Base-by-base conservation (phyloP, 2,797 vertebrate genomes). In the Sebastes steindachneri region DNA sequence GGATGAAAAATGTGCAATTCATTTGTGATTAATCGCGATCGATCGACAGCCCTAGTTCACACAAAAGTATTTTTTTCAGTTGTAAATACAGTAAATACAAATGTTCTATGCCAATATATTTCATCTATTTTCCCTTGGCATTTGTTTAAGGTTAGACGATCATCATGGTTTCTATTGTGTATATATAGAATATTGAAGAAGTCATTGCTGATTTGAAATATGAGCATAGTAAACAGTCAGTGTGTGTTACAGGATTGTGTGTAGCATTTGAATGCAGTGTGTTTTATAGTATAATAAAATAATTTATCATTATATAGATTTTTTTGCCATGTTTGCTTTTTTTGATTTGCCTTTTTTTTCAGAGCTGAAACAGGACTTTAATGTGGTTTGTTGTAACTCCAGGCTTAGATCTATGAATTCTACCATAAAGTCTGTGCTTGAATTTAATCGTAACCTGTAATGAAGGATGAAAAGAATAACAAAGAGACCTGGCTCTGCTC, bases 391-490 rank as follows among this genome's bases (percentile, higher is more conserved):
- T 21, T 73, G 21, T 41, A 69, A 75, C 78, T 68, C 68, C 4
- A 0, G 6, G 37, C 72, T 90, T 73, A 86, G 74, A 89, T 86
- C 62, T 73, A 5, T 55, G 63, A 48, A 57, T 60, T 66, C 17
- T 28, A 60, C 29, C 21, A 1, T 17, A 37, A 41, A 62, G 68
- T 72, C 21, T 54, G 48, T 19, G 53, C 72, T 74, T 62, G 58
- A 31, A 82, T 68, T 84, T 65, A 60, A 68, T 63, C 9, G 4
- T 28, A 69, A 85, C 84, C 65, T 77, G 58, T 75, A 65, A 75
- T 74, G 45, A 85, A 68, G 7, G 72, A 83, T 85, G 75, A 83
- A 79, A 83, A 59, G 69, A 79, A 69, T 23, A 72, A 72, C 79
- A 83, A 62, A 54, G 58, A 33, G 25, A 68, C n/a, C 3, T 11